Evolutionary conservation across 1,140 invertebrate genomes (phyloP), one percentile per base, ranked within the genome.

Genomic region (Calliopsis andreniformis): DNA sequence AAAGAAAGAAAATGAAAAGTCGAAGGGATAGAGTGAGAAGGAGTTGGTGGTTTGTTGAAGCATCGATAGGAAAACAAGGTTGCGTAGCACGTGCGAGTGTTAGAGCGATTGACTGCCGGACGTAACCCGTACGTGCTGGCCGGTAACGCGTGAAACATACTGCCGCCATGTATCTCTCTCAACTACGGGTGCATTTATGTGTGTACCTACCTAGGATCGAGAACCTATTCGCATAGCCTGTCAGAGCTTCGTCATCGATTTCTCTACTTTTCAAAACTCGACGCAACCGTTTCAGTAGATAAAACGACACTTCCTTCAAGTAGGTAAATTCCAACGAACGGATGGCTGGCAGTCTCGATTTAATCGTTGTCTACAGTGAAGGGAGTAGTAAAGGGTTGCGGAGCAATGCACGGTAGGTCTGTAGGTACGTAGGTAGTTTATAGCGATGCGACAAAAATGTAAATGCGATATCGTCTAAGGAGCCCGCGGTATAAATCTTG

Each of bases 381-480:
- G 3, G n/a, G n/a, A 47, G 71, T 14, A 39, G 51, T 58, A 58
- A 49, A 68, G 58, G 67, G 51, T 71, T 72, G 79, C 42, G 45
- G 77, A 55, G 18, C 7, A 47, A 28, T 39, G 56, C 51, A 71
- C 69, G 71, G 55, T 51, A 61, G 67, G 67, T 70, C 49, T 72
- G 79, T 79, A 81, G 79, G 78, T 86, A 79, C 83, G 85, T 86
- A 82, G 82, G 78, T 87, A 79, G 87, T 91, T 91, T 90, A 91
- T 91, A 91, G 89, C 89, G 89, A 91, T 91, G 87, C 89, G 90
- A 91, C 89, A 91, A 91, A 91, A 91, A 91, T 91, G 90, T 91
- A 91, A 91, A 91, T 91, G 89, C 87, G 89, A 91, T 90, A 90
- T 91, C 90, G 87, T 87, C 88, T 85, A 80, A 67, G 87, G 86